Base-by-base conservation (phyloP, 2,113 vertebrate genomes). In the Suricata suricatta region DNA sequence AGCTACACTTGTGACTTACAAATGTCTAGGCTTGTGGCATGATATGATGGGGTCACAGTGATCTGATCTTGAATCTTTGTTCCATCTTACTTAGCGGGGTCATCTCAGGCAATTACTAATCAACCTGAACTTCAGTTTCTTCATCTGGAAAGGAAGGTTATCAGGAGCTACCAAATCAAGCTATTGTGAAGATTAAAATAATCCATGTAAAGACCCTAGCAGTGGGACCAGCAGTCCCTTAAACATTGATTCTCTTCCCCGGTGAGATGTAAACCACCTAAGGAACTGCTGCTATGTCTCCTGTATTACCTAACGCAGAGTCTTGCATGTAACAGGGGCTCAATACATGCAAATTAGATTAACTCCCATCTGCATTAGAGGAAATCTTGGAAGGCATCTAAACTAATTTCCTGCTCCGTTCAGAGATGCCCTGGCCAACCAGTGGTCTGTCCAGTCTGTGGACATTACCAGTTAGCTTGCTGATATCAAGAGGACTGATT, bases 131-230 rank as follows among this genome's bases (percentile, higher is more conserved):
- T 76, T 93, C 57, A 96, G 17, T 66, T 92, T 88, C 77, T 50
- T 93, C 77, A 33, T 25, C 90, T 85, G 85, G 63, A 90, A 85
- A 96, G 7, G 52, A 60, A 54, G 50, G 27, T 90, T 71, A 93
- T 63, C 63, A 52, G 21, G 54, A 38, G 23, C 71, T 85, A 84
- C 38, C 29, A 23, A 90, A 64, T 57, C 71, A 71, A 83, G 29
- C 29, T 64, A 41, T 85, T 63, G 41, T 90, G 54, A 85, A 90
- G 35, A 85, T 85, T 71, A 90, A 87, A 93, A 69, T 72, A 85
- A 72, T 93, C 25, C 33, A 80, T 44, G 50, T 52, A 63, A 69
- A 89, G 50, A 90, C 77, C 7, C 63, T 63, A 47, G 63, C 63
- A 63, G 33, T 11, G n/a, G n/a, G 72, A 35, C 79, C 89, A 84